phyloP scores from a whole-genome alignment of 1,140 invertebrate genomes.

The Solen grandis region DNA sequence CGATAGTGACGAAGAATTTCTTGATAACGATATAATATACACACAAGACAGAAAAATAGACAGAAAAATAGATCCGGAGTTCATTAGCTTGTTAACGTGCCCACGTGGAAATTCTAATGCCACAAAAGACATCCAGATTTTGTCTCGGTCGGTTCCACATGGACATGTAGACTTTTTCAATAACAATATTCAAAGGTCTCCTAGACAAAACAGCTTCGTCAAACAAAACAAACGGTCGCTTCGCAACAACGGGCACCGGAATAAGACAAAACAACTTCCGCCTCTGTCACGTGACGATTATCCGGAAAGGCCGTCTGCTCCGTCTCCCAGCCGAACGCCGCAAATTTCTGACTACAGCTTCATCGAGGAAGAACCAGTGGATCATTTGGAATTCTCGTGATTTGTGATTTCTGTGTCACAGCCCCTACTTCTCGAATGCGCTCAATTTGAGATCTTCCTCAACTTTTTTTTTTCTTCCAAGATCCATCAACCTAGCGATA shows the following conservation, averaged over 20 bases:
- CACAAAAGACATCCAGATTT: slow-evolving; percentile 35
- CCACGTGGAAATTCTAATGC: slow-evolving; percentile 22
- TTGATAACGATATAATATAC: slow-evolving; percentile 47
- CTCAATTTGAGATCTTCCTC: background rate
- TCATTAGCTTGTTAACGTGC: slow-evolving; percentile 37
- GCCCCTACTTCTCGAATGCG: background rate
- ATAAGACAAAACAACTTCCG: slow-evolving; percentile 56
- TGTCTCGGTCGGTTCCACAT: slow-evolving; percentile 32
- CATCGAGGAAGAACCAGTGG: slow-evolving; percentile 55
- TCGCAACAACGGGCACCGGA: slow-evolving; percentile 17
- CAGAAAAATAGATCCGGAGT: slow-evolving; percentile 25
- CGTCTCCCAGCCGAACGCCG: slow-evolving; percentile 58
- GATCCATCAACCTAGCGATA: too few relatives aligned
- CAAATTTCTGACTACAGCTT: slow-evolving; percentile 49
- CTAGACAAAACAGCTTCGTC: slow-evolving; percentile 45
- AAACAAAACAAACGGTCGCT: background rate
- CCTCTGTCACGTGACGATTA: slow-evolving; percentile 52
- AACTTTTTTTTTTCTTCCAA: too few relatives aligned
- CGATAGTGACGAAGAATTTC: slow-evolving; percentile 44
- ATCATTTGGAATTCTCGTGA: slow-evolving; percentile 58
- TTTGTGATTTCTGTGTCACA: background rate
- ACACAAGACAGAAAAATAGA: background rate
- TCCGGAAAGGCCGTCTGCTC: slow-evolving; percentile 56
- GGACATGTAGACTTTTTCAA: slow-evolving; percentile 37
- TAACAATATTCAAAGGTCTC: slow-evolving; percentile 11